Evolutionary conservation across 2,888 invertebrate species (phyloP).

Genomic region (Zhengitettix transpicula): DNA sequence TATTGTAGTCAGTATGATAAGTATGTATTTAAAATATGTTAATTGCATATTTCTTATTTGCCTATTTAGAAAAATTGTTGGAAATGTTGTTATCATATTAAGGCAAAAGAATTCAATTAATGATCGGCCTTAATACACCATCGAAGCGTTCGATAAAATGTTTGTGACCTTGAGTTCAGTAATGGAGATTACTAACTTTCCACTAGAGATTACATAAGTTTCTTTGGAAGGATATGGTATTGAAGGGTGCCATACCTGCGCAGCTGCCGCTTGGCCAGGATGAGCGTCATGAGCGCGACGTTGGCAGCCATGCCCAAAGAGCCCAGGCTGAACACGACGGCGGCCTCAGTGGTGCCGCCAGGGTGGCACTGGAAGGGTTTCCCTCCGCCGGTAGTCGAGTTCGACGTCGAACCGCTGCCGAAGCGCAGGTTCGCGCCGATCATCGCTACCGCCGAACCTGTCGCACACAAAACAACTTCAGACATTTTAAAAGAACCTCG

Average conservation of each 20-base stretch:
- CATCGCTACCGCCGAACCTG: conserved; percentile 45
- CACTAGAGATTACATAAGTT: too few relatives aligned
- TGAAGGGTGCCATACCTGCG: conserved; percentile 42
- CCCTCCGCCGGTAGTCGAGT: conserved; percentile 40
- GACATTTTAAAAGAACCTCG: not conserved
- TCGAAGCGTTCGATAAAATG: too few relatives aligned
- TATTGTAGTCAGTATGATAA: too few relatives aligned
- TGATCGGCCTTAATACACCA: too few relatives aligned
- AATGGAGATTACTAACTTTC: too few relatives aligned
- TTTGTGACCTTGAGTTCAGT: too few relatives aligned
- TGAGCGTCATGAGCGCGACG: conserved; percentile 62
- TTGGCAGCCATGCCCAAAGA: conserved; percentile 69
- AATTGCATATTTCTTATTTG: too few relatives aligned
- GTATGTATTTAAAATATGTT: too few relatives aligned
- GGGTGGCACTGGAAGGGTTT: conserved; percentile 62
- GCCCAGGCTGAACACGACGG: conserved; percentile 57
- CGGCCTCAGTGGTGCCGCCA: conserved; percentile 63
- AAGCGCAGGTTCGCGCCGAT: conserved; percentile 60
- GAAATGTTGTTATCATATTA: too few relatives aligned
- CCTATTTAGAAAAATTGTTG: too few relatives aligned
- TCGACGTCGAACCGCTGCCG: conserved; percentile 48
- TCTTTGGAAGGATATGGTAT: too few relatives aligned
- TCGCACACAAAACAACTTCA: not conserved
- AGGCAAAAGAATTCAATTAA: too few relatives aligned
- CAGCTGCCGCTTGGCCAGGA: conserved; percentile 60